Evolutionary conservation across 2,113 vertebrate genomes (phyloP), one percentile per base, ranked within the genome.

Genomic region (Pardalotus punctatus): DNA sequence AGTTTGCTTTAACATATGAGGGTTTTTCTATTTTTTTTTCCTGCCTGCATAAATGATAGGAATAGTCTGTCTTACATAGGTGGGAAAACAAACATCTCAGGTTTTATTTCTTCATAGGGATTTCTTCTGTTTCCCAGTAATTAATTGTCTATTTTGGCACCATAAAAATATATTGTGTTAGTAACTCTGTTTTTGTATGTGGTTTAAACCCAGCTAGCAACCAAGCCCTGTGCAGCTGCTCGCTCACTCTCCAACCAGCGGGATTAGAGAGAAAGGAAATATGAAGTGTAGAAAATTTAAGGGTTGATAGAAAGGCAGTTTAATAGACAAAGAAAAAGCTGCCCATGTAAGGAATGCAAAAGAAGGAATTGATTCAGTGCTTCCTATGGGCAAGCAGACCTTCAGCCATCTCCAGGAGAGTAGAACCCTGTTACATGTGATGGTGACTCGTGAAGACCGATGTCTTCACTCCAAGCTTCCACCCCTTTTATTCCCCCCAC

Each of bases 1-100:
- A 97, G 23, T 93, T 97, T 93, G 9, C 56, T 36, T 97, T 94
- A 94, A 74, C 48, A 17, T n/a, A 71, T 10, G 12, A 95, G 36
- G 70, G 29, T 51, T 96, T 98, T 83, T 95, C 94, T 85, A 81
- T 96, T 79, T 69, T 81, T 43, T 96, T 81, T 87, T 61, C 56
- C 5, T 79, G 31, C 16, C 64, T 72, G 48, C 73, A 23, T 90
- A 91, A 92, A 81, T 81, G 58, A 73, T 40, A 91, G 79, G 86
- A 86, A 80, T 81, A 82, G 11, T 92, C 43, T 61, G 23, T 45
- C 24, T 88, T 88, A 67, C 5, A 27, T 43, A 67, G 28, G 6
- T 36, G 42, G 47, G 53, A 80, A 88, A 81, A 23, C 3, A 88
- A 93, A 70, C 5, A 51, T 45, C 91, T 89, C 70, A 65, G 12